phyloP scores from a whole-genome alignment of 1,140 invertebrate genomes.

The Metaphire vulgaris region DNA sequence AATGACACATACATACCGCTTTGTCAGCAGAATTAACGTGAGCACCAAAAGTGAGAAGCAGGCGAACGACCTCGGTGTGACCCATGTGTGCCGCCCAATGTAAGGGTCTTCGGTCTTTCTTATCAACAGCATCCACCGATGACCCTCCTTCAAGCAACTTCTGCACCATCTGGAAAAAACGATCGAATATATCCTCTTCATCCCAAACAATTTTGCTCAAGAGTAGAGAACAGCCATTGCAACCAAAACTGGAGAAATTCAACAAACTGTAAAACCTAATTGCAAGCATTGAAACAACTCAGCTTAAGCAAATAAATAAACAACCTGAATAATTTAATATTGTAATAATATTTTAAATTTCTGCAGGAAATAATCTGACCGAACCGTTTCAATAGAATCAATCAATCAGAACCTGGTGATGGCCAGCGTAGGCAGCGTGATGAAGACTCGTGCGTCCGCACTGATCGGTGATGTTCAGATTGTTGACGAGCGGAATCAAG shows the following conservation, averaged over 20 bases:
- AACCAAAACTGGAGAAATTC: too few relatives aligned
- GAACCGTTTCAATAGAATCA: too few relatives aligned
- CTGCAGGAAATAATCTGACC: too few relatives aligned
- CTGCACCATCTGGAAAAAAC: conserved; percentile 53
- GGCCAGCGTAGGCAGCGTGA: conserved; percentile 61
- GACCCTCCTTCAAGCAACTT: conserved; percentile 57
- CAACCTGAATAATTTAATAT: too few relatives aligned
- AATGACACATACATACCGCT: too few relatives aligned
- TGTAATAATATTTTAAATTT: too few relatives aligned
- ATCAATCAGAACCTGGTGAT: conserved; percentile 49
- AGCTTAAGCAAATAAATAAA: too few relatives aligned
- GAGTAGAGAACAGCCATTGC: too few relatives aligned
- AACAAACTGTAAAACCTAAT: too few relatives aligned
- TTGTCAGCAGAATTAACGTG: conserved; percentile 59
- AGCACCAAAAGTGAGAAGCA: conserved; percentile 55
- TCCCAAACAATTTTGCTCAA: too few relatives aligned
- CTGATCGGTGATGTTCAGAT: conserved; percentile 60
- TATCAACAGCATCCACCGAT: conserved; percentile 61
- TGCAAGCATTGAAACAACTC: too few relatives aligned
- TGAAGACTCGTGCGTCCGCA: conserved; percentile 61
- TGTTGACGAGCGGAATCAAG: conserved; percentile 52
- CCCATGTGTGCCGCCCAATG: conserved; percentile 60
- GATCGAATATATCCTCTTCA: neutral
- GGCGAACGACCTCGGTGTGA: conserved; percentile 54
- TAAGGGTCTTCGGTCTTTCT: conserved; percentile 58